Evolutionary conservation across 2,797 vertebrate species (phyloP), one percentile per base, ranked within the genome.

Genomic region (Moxostoma hubbsi): DNA sequence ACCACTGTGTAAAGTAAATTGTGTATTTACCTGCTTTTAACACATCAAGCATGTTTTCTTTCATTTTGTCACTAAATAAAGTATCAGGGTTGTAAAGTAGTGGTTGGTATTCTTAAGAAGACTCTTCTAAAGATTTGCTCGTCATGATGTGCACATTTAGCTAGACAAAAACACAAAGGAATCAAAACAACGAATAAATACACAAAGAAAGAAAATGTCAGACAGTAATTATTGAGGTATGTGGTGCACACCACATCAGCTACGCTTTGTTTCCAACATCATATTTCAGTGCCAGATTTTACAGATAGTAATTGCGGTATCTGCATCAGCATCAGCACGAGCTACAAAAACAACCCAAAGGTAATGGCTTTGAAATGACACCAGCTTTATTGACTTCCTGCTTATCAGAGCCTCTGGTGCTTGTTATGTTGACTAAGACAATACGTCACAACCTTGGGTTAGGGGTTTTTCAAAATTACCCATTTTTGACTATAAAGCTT

Each of bases 1-100:
- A 36, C 18, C 15, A 1, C 66, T 78, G 49, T 18, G 59, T 24
- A 78, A 78, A 70, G 8, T 69, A 61, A 68, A 59, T 59, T 1
- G 6, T 76, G 16, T 62, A 15, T 24, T 71, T 62, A 18, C 45
- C 5, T 24, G 43, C 5, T 54, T 54, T 69, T 24, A 36, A 16
- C 36, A 63, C 11, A 55, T 54, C 4, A 1, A 62, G 36, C 6
- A 9, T 63, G 36, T 70, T 47, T 62, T 55, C 66, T 77, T 70
- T 70, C 7, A 62, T 15, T 58, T 51, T 43, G 47, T 74, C 51
- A 63, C 46, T 63, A 49, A 74, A 73, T 13, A 59, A 49, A 49
- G 55, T 18, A 72, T 59, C 15, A 49, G 69, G 55, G 47, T 59
- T 47, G 55, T 58, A 47, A 58, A 58, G 53, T 53, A 10, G 18